Evolutionary conservation across 64 coral and sea anemone genomes (phyloP), one percentile per base, ranked within the genome.

Genomic region (Hydrozoanthus tunicans): DNA sequence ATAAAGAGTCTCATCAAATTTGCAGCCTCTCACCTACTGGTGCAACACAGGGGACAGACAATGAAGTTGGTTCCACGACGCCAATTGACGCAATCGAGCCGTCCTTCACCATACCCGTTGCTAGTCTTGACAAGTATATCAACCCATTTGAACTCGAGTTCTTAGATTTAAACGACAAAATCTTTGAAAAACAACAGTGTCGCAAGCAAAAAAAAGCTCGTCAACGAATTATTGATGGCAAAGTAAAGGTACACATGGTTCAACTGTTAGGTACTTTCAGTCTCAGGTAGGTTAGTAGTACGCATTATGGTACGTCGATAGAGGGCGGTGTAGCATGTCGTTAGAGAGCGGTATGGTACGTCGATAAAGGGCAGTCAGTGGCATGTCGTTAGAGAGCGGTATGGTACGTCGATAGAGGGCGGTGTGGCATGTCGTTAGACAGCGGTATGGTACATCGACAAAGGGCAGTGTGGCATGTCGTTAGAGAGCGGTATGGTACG

Each of bases 101-200:
- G 0, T 90, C 89, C 6, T 90, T 90, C 89, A 90, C 89, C 5
- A 52, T 90, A 52, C 75, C 89, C 9, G 75, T 90, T 25, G 74
- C 57, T 3, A 90, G 89, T 20, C 89, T 90, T 52, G 75, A 57
- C 60, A 77, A 62, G 56, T 90, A 90, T 53, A 79, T 90, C 56
- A 90, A 64, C 75, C 15, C 73, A 26, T 90, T 90, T 64, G 86
- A 93, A 23, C 70, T 94, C 8, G 66, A 86, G 72, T 94, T 94
- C 55, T 85, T 75, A 52, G 89, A 94, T 8, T 76, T 94, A 65
- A 73, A 86, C 51, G 80, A 86, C 63, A 66, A 79, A 23, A 71
- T 98, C 9, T 94, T 98, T 86, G 93, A 98, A 74, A 98, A 98
- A 43, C 90, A 92, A 78, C 95, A 98, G 26, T 93, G 95, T 63